phyloP scores from a whole-genome alignment of 2,888 invertebrate genomes.

The Sipha maydis region DNA sequence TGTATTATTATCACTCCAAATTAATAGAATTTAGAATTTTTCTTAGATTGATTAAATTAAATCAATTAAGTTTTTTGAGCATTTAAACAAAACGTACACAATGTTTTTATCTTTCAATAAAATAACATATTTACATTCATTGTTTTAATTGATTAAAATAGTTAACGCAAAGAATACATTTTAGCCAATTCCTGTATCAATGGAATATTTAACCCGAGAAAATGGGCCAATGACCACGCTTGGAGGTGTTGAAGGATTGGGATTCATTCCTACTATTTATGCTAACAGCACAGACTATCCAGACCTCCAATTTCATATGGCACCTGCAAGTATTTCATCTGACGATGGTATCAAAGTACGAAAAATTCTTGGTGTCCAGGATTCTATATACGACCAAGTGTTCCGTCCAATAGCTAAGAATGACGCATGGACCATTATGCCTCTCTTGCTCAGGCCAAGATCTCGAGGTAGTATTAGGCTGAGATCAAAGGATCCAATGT shows the following conservation, averaged over 20 bases:
- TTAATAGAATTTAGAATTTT: too few relatives aligned
- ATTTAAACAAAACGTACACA: too few relatives aligned
- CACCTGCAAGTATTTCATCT: constrained; percentile 86
- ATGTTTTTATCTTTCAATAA: too few relatives aligned
- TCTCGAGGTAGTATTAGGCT: constrained; percentile 81
- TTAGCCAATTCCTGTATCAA: constrained; percentile 81
- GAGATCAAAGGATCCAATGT: constrained; percentile 83
- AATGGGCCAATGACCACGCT: constrained; percentile 87
- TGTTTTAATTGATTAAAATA: too few relatives aligned
- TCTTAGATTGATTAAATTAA: too few relatives aligned
- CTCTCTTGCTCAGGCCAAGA: constrained; percentile 81
- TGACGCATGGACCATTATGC: constrained; percentile 87
- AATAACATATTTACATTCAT: too few relatives aligned
- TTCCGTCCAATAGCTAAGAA: constrained; percentile 83
- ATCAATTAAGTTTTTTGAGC: too few relatives aligned
- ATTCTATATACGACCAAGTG: constrained; percentile 81
- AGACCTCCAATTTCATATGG: constrained; percentile 92
- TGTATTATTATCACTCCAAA: too few relatives aligned
- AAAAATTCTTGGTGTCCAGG: constrained; percentile 83
- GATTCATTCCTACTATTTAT: constrained; percentile 85
- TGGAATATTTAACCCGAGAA: constrained; percentile 82
- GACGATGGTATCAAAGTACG: constrained; percentile 75
- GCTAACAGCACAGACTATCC: constrained; percentile 85
- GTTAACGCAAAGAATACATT: background rate
- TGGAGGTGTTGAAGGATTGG: constrained; percentile 88